Evolutionary conservation across 1,140 invertebrate species (phyloP), one percentile per base, ranked within the genome.

Genomic region (Aplysia californica): DNA sequence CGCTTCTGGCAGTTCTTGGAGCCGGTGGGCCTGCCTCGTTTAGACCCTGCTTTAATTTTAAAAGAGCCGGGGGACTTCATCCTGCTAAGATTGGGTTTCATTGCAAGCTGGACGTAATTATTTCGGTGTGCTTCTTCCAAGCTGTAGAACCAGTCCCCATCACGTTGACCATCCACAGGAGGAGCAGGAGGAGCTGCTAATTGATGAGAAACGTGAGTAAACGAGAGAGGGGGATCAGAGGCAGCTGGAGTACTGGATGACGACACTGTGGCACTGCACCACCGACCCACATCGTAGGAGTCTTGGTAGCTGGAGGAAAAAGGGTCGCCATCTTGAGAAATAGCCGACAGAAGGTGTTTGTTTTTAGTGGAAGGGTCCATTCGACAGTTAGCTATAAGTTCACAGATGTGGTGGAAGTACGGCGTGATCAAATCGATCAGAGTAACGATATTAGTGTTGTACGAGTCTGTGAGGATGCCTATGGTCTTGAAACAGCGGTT

Each of bases 401-500:
- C 68, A 56, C 68, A 70, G 26, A 70, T 35, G 23, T 70, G 38
- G 38, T 70, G 68, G 38, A 70, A 70, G 31, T 70, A 70, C 6
- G 68, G 68, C 3, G 68, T 70, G 6, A 70, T 70, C 23, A 70
- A 31, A 29, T 70, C 68, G 58, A 35, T 56, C 3, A 70, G 31
- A 1, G 33, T 55, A 50, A 58, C 50, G 36, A 70, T 70, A 44
- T 70, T 70, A 20, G 68, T 56, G 44, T 70, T 70, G 21, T 70
- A 70, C 31, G 58, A 35, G 21, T 70, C 68, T 15, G 68, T 56
- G 4, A 70, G 68, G 23, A 56, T 55, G 55, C 68, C 68, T 55
- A 70, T 70, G 21, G 68, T 70, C 31, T 70, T 70, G 35, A 70
- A 70, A 35, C 68, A 70, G 2, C 68, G 68, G 38, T 31, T 70